Base-by-base conservation (phyloP, 2,888 invertebrate species). In the Epinotia demarniana region DNA sequence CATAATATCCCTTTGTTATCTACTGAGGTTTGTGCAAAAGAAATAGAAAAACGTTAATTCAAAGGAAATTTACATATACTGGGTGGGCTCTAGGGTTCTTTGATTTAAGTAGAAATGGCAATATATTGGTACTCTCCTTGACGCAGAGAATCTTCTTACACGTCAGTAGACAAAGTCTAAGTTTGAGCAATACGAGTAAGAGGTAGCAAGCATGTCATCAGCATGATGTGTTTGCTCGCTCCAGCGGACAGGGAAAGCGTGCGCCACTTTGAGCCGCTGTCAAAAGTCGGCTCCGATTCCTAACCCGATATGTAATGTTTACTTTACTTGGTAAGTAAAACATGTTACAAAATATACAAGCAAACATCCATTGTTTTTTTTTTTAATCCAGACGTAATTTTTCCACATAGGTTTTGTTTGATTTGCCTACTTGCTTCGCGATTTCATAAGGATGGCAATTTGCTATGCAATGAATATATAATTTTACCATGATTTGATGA, bases 191-290 rank as follows among this genome's bases (percentile, higher is more conserved):
- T 68, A 58, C n/a, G 18, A 66, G 33, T 66, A 33, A 53, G 53
- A 58, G 55, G 68, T 58, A 68, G 43, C 61, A 62, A 68, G 61
- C 69, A 69, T 61, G 61, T 68, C 62, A 73, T 73, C 68, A 68
- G 46, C 55, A 55, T 63, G 73, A 73, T 69, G 63, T 57, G 62
- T 57, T 74, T 69, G 57, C 68, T 13, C 61, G 57, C 46, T 69
- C 46, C 69, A 74, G 11, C 19, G 57, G 68, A 33, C 73, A 74
- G 46, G 13, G 73, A 62, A 68, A 68, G 68, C 60, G 39, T 58
- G 43, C 57, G 53, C 9, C 43, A 16, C 73, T 73, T 67, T 73
- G 61, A 55, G 53, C 61, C 18, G 55, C 23, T 55, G 33, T 74
- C 73, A 74, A 74, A 74, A 67, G 73, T 62, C 46, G 57, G 58